Conservation (phyloP, 2,797 vertebrate genomes). For the Pseudopleuronectes americanus region DNA sequence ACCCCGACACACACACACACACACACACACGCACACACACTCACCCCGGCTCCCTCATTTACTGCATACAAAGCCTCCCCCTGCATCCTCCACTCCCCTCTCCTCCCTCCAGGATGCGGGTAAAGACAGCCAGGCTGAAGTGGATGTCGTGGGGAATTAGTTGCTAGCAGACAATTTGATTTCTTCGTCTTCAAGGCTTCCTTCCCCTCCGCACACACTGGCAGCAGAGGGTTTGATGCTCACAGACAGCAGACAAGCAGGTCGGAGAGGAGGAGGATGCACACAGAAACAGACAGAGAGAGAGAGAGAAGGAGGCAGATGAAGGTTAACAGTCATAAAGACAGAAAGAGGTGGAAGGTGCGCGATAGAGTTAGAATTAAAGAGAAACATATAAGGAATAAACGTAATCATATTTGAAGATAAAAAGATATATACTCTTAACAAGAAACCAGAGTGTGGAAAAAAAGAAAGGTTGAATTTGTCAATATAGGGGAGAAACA, state of each 20-base stretch:
- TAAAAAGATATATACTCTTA: conserved; percentile 18
- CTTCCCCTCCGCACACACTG: conserved; percentile 32
- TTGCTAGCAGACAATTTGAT: conserved; percentile 81
- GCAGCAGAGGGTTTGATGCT: conserved; percentile 37
- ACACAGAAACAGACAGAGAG: conserved; percentile 28
- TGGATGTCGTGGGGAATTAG: conserved; percentile 81
- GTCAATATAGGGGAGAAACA: conserved; percentile 38
- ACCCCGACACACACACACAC: conserved; percentile 29
- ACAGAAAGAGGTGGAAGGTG: conserved; percentile 8
- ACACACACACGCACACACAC: conserved; percentile 20
- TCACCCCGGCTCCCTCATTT: conserved; percentile 38
- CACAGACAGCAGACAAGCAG: conserved; percentile 33
- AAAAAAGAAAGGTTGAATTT: conserved; percentile 27
- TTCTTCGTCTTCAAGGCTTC: conserved; percentile 73
- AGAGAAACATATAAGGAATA: not conserved
- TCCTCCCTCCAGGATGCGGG: conserved; percentile 65
- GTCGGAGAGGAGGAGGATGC: conserved; percentile 23
- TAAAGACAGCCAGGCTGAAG: conserved; percentile 72
- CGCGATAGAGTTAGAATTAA: not conserved
- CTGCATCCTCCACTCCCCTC: conserved; percentile 20
- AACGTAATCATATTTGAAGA: conserved; percentile 9
- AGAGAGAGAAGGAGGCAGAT: conserved; percentile 10
- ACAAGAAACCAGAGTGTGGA: conserved; percentile 1
- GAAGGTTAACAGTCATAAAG: conserved; percentile 11
- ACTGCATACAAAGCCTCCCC: conserved; percentile 40